Evolutionary conservation across 2,888 invertebrate species (phyloP), one percentile per base, ranked within the genome.

Genomic region (Drosophila phalerata): DNA sequence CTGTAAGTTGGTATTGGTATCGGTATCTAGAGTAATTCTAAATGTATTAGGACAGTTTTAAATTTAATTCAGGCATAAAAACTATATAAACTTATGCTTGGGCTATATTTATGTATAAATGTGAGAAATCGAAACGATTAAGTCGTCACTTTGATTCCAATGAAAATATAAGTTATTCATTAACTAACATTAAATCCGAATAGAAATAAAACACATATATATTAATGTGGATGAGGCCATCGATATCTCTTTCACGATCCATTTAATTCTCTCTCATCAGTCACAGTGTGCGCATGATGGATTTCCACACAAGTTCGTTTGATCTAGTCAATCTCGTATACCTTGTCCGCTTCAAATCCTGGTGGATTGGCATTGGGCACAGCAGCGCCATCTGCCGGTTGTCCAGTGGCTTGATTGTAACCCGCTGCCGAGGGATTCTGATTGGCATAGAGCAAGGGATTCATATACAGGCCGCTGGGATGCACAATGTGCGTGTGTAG

Each of bases 391-490:
- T 73, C 73, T 30, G 49, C 32, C 13, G 65, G 42, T 48, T 58
- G 81, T 8, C 78, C 85, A 0, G 76, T 70, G 38, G 65, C 79
- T 68, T 90, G 90, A 56, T 75, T 83, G 53, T 91, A 91, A 38
- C 91, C 91, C 48, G 91, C 88, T 10, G 91, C 89, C n/a, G 81
- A 81, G 9, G 90, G 84, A 73, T 90, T 83, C 77, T 92, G 92
- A 76, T 92, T 92, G 60, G 91, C 88, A 74, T 90, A 92, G 15
- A 92, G 81, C 78, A 92, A 74, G 19, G 92, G 92, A 88, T 90
- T 91, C 91, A 92, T 91, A 55, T 92, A 92, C 90, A 92, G 89
- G 53, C 92, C 92, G 60, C 91, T 90, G 19, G 92, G 92, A 68
- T 92, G 91, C 38, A 88, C 88, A 49, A 92, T 80, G 57, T 90